These are phyloP conservation scores for Platichthys stellatus DNA, from an alignment of 2,113 vertebrate species.

Conservation along the genomic window DNA sequence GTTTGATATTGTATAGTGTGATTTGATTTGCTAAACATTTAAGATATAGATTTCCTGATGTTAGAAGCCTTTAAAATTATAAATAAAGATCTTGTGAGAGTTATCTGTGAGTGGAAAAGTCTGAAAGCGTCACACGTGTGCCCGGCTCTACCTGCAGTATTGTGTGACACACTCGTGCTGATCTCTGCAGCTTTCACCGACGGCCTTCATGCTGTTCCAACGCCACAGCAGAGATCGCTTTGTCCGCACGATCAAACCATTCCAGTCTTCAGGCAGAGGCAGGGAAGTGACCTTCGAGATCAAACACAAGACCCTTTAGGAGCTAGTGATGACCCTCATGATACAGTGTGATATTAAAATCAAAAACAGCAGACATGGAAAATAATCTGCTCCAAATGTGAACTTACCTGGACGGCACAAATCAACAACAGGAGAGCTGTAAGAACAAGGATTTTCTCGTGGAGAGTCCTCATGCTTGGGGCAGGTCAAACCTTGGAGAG, in stretches of 20 bases:
- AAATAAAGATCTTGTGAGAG: neutral
- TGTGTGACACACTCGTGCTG: conserved; percentile 80
- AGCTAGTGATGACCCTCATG: neutral
- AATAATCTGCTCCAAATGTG: no score
- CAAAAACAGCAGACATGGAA: neutral
- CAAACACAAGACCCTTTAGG: neutral
- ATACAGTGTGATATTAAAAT: neutral
- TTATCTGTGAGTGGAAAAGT: neutral
- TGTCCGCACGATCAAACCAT: conserved; percentile 73
- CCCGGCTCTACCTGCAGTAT: conserved; percentile 79
- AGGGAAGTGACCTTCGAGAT: conserved; percentile 67
- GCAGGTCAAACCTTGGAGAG: neutral
- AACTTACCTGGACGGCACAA: conserved; percentile 70
- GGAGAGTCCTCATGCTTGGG: conserved; percentile 66
- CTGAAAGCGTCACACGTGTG: no score
- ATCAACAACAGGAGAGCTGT: conserved; percentile 65
- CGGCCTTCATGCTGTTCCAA: conserved; percentile 84
- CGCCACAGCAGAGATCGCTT: conserved; percentile 83
- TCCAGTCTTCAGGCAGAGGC: conserved; percentile 64
- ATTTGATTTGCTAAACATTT: neutral
- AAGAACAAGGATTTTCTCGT: conserved; percentile 56
- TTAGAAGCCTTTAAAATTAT: neutral
- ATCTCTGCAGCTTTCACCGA: conserved; percentile 80
- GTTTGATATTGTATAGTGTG: neutral
- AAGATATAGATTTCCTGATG: neutral